A percentile compares a stretch with the other conserved stretches of the same genome.
Evolutionary conservation across 2,888 invertebrate species (phyloP).

Genomic region (Pherbina coryleti): DNA sequence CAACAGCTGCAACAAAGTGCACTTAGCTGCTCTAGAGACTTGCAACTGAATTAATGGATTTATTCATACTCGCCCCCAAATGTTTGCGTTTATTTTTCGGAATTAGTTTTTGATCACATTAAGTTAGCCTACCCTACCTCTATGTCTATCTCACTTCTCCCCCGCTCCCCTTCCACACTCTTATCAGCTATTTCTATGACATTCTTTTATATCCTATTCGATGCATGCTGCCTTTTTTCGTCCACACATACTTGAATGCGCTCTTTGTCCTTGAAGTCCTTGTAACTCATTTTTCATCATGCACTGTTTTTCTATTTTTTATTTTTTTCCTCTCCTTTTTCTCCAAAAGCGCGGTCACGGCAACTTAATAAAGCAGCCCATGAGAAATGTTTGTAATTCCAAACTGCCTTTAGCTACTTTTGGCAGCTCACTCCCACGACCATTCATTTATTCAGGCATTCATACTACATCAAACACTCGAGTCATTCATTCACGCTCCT

Average conservation of each 20-base stretch:
- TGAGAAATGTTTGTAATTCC: slow-evolving; percentile 11
- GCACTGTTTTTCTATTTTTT: not conserved
- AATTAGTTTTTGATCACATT: slow-evolving; percentile 8
- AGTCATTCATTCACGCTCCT: not conserved
- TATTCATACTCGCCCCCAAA: not conserved
- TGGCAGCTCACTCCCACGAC: too few species aligned
- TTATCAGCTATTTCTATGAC: not conserved
- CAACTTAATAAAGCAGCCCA: not conserved
- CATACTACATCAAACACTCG: too few species aligned
- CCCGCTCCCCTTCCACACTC: not conserved
- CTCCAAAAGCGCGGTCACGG: not conserved
- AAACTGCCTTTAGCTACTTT: not conserved
- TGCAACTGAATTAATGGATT: not conserved
- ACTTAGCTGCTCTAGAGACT: not conserved
- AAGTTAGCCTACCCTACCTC: not conserved
- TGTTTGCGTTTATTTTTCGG: not conserved
- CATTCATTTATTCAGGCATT: too few species aligned
- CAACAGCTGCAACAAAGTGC: slow-evolving; percentile 16
- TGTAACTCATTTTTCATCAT: slow-evolving; percentile 8
- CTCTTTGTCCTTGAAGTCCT: not conserved
- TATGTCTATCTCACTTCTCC: not conserved
- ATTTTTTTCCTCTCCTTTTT: too few species aligned
- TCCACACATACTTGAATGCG: not conserved
- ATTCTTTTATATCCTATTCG: not conserved
- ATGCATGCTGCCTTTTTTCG: not conserved